These are phyloP conservation scores for Lysiphlebus fabarum DNA, from an alignment of 1,140 invertebrate species.

Conservation along the genomic window DNA sequence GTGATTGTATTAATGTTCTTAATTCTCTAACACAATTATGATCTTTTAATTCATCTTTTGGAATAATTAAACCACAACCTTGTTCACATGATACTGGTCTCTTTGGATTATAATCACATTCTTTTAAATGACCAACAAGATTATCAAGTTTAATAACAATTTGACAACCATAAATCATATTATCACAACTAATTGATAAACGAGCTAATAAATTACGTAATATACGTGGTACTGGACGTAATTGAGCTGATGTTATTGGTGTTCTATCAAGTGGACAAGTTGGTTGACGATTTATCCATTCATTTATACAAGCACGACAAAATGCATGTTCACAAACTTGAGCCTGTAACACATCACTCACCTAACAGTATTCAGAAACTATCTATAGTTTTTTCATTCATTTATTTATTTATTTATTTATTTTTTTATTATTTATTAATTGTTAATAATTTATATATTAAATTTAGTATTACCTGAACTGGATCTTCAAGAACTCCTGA, in stretches of 20 bases:
- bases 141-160: conserved; percentile 82
- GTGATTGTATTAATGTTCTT: conserved; percentile 76
- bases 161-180: conserved; percentile 81
- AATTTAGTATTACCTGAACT: conserved; percentile 66
- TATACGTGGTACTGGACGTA: conserved; percentile 88
- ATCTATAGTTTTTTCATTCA: conserved; percentile 10
- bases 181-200: conserved; percentile 87
- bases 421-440: too few species aligned
- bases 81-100: conserved; percentile 87
- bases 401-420: too few species aligned
- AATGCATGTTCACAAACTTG: conserved; percentile 95
- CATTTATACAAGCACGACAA: conserved; percentile 87
- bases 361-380: conserved; percentile 38
- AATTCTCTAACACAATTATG: conserved; percentile 92
- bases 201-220: conserved; percentile 85
- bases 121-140: conserved; percentile 76
- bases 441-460: conserved; percentile 10
- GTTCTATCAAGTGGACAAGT: conserved; percentile 92
- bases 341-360: conserved; percentile 65
- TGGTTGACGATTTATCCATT: conserved; percentile 89
- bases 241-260: conserved; percentile 78
- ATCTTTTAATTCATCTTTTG: conserved; percentile 90
- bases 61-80: conserved; percentile 89
- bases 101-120: conserved; percentile 94
- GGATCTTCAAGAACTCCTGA: conserved; percentile 87